Conservation (phyloP, 2,113 vertebrate species). For the Corvus moneduloides region DNA sequence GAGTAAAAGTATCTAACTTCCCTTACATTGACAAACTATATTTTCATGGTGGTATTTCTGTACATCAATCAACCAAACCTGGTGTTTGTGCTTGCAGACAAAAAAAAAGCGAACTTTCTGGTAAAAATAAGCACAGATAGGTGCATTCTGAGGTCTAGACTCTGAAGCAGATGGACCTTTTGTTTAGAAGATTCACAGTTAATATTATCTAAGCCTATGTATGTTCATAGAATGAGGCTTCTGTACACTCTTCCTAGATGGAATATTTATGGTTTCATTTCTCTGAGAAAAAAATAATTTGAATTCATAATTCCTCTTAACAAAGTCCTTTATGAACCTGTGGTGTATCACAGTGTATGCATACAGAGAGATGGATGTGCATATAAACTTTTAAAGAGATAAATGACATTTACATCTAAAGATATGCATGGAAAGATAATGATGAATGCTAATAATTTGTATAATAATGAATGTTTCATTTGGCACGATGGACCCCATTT, state of each 20-base stretch:
- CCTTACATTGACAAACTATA: not conserved
- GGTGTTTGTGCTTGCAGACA: not conserved
- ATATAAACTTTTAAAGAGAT: not conserved
- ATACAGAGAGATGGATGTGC: not conserved
- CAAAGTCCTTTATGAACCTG: not conserved
- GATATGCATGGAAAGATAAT: not conserved
- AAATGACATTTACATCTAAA: not conserved
- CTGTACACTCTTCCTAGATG: not conserved
- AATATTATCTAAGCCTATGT: not conserved
- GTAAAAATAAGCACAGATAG: not conserved
- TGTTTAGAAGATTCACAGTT: not conserved
- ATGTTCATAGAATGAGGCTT: not conserved
- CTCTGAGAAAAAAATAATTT: not conserved
- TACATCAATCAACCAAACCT: not conserved
- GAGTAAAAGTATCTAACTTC: not conserved
- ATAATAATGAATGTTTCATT: not conserved
- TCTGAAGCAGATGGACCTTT: not conserved
- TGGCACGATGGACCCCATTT: not conserved
- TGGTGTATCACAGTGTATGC: not conserved
- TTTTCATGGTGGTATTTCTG: not conserved
- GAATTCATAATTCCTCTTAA: not conserved
- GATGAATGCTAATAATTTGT: not conserved
- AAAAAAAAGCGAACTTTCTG: not conserved
- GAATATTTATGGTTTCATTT: not conserved
- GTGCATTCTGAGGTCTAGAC: not conserved